Evolutionary conservation across 2,797 vertebrate genomes (phyloP).

Genomic region (Enteromius fasciolatus): DNA sequence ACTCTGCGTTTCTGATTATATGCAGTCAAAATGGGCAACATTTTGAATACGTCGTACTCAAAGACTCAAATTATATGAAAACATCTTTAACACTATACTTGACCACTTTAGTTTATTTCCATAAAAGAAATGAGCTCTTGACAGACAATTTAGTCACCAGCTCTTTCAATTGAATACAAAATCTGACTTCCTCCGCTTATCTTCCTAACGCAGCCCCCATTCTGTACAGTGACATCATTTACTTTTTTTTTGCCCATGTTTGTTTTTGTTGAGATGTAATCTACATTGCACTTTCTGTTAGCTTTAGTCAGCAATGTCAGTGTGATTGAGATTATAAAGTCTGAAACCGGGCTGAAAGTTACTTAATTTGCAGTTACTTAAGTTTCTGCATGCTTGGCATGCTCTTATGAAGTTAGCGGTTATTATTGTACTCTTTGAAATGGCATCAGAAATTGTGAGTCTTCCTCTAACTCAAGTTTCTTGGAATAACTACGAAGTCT

Average conservation of each 20-base stretch:
- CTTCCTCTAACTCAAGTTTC: background rate
- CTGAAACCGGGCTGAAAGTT: conserved; percentile 19
- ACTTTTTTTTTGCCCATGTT: background rate
- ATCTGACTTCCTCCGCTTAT: background rate
- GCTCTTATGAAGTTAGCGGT: background rate
- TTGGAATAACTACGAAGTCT: background rate
- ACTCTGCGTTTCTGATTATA: background rate
- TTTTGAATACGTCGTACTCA: background rate
- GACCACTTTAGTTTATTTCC: background rate
- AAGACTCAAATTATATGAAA: conserved; percentile 1
- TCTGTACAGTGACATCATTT: conserved; percentile 9
- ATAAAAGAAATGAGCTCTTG: background rate
- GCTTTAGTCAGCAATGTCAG: conserved; percentile 35
- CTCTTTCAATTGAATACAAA: conserved; percentile 22
- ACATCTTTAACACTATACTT: background rate
- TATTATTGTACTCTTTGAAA: background rate
- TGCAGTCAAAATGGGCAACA: background rate
- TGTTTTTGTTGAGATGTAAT: conserved; percentile 23
- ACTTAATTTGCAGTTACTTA: conserved; percentile 13
- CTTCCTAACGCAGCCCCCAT: conserved; percentile 2
- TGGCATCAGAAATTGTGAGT: background rate
- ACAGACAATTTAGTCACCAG: background rate
- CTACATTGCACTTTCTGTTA: background rate
- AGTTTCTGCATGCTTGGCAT: conserved; percentile 11
- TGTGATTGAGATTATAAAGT: conserved; percentile 35